Evolutionary conservation across 2,113 vertebrate genomes (phyloP).

Genomic region (Ibidorhyncha struthersii): DNA sequence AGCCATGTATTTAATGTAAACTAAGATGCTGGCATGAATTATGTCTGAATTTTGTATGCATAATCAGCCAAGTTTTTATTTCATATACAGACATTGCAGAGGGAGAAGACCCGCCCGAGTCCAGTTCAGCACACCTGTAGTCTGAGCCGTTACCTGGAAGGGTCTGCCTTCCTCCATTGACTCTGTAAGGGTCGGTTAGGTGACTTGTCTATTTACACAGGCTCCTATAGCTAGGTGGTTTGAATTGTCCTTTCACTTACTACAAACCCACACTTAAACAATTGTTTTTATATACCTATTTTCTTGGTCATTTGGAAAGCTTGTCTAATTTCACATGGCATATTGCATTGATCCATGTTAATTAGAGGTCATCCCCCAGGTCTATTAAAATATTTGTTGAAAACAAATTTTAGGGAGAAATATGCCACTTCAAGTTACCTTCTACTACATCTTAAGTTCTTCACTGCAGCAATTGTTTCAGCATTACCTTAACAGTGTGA

Average conservation of each 20-base stretch:
- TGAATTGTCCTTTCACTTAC: not conserved
- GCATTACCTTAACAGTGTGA: not conserved
- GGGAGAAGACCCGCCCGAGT: not conserved
- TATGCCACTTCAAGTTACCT: not conserved
- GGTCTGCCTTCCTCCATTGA: not conserved
- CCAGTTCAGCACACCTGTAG: not conserved
- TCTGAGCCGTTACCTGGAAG: not conserved
- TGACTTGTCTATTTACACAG: not conserved
- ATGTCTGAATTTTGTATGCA: not conserved
- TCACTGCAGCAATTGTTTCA: not conserved
- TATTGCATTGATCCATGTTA: not conserved
- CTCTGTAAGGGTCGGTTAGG: fast-evolving
- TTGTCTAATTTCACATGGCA: not conserved
- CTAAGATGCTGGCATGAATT: not conserved
- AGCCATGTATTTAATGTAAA: not conserved
- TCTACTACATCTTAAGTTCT: not conserved
- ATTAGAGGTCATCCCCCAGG: not conserved
- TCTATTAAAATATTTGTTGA: not conserved
- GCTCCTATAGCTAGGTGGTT: not conserved
- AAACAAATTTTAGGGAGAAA: not conserved
- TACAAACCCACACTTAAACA: not conserved
- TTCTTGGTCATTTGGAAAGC: not conserved
- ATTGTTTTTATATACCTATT: not conserved
- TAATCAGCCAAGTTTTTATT: not conserved
- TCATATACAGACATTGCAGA: not conserved